Conservation (phyloP, 2,113 vertebrate genomes). For the Ciconia boyciana region DNA sequence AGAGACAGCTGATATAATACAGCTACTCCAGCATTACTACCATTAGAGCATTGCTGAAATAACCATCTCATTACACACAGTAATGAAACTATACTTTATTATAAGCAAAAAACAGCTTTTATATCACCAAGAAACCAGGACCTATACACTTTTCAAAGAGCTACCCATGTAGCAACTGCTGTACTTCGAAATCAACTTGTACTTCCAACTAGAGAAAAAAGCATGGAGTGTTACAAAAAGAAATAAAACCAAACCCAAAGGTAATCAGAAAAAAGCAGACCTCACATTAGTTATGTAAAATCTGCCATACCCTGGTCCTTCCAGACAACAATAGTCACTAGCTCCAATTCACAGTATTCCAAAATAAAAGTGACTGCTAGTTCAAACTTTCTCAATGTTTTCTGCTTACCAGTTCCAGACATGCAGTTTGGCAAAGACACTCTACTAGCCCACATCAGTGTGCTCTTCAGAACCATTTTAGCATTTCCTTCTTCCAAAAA, state of each 20-base stretch:
- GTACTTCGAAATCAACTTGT: neutral
- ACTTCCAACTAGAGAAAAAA: neutral
- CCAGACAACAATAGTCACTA: neutral
- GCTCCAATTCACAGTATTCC: neutral
- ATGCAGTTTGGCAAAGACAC: neutral
- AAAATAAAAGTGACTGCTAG: neutral
- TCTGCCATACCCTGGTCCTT: neutral
- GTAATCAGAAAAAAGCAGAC: neutral
- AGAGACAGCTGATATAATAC: neutral
- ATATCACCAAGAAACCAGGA: neutral
- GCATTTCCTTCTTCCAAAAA: slow-evolving; percentile 16
- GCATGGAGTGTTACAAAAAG: neutral
- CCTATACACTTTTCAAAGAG: neutral
- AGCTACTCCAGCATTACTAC: neutral
- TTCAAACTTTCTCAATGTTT: neutral
- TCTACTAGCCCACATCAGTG: neutral
- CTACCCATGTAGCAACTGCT: neutral
- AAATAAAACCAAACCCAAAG: neutral
- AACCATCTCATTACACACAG: slow-evolving; percentile 26
- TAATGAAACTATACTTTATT: slow-evolving; percentile 62
- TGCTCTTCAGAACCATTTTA: neutral
- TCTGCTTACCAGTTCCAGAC: slow-evolving; percentile 11
- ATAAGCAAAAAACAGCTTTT: slow-evolving; percentile 42
- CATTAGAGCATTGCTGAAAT: neutral
- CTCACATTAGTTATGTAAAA: neutral